These are phyloP conservation scores for Scartelaos histophorus DNA, from an alignment of 2,113 vertebrate genomes.

Conservation along the genomic window DNA sequence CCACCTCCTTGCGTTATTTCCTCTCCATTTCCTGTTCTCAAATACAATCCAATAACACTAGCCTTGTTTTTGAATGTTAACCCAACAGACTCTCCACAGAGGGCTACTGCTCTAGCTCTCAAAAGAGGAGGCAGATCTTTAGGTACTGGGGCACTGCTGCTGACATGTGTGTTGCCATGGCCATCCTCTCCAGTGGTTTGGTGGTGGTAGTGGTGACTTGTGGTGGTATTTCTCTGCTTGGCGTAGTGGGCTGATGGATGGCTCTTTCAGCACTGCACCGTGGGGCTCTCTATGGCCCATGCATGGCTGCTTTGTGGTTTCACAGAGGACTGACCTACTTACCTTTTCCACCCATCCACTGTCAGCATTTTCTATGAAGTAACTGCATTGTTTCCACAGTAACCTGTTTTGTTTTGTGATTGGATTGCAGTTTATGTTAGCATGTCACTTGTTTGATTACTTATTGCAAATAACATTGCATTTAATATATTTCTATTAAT, in stretches of 20 bases:
- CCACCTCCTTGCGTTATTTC: conserved; percentile 8
- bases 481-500: background rate
- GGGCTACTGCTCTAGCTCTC: conserved; percentile 92
- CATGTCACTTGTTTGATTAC: conserved; percentile 40
- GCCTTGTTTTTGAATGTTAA: conserved; percentile 83
- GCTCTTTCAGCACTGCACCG: conserved; percentile 69
- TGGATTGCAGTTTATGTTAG: conserved; percentile 47
- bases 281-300: conserved; percentile 70
- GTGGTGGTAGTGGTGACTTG: conserved; percentile 69
- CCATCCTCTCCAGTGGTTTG: conserved; percentile 74
- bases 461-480: background rate
- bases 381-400: conserved; percentile 58
- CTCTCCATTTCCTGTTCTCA: conserved; percentile 43
- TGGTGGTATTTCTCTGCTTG: conserved; percentile 76
- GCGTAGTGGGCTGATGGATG: conserved; percentile 78
- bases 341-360: conserved; percentile 47
- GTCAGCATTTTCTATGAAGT: conserved; percentile 57
- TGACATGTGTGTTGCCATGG: conserved; percentile 81
- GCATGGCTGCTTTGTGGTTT: conserved; percentile 88
- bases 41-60: conserved; percentile 70
- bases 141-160: conserved; percentile 81
- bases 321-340: conserved; percentile 58
- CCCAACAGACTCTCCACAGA: conserved; percentile 91
- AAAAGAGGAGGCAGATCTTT: conserved; percentile 94
- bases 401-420: conserved; percentile 65